phyloP scores from a whole-genome alignment of 1,140 invertebrate species.

The Bactericera cockerelli region DNA sequence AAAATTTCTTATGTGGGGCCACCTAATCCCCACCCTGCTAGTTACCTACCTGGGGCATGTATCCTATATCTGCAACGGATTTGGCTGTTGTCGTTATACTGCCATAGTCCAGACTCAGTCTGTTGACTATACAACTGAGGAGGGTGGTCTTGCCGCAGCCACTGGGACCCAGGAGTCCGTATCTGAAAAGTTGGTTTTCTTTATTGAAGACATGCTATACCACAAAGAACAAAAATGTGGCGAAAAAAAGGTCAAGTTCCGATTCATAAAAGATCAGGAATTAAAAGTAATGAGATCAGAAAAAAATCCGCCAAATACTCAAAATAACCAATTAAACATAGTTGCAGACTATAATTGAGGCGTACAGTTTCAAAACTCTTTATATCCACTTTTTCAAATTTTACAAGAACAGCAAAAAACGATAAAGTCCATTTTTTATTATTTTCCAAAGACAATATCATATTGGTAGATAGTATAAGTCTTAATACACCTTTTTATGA shows the following conservation, averaged over 20 bases:
- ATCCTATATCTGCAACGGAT: constrained; percentile 58
- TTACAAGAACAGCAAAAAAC: too few species aligned
- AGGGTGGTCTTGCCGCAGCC: constrained; percentile 78
- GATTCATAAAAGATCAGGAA: background rate
- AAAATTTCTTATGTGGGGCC: too few species aligned
- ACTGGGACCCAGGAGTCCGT: constrained; percentile 70
- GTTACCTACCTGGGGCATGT: constrained; percentile 36
- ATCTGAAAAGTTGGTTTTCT: constrained; percentile 45
- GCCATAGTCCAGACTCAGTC: constrained; percentile 58
- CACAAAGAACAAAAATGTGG: constrained; percentile 7
- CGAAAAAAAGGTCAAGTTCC: background rate
- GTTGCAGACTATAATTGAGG: too few species aligned
- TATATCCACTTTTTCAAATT: too few species aligned
- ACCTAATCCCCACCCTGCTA: too few species aligned
- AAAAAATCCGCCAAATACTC: background rate
- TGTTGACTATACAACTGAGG: constrained; percentile 73
- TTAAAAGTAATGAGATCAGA: background rate
- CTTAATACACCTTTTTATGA: too few species aligned
- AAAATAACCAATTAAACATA: too few species aligned
- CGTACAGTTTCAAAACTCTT: too few species aligned
- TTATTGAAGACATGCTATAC: too few species aligned
- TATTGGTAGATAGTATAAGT: too few species aligned
- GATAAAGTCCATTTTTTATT: too few species aligned
- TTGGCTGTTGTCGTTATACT: constrained; percentile 59
- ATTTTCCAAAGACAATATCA: too few species aligned